Evolutionary conservation across 1,140 invertebrate genomes (phyloP), one percentile per base, ranked within the genome.

Genomic region (Ostrea edulis): DNA sequence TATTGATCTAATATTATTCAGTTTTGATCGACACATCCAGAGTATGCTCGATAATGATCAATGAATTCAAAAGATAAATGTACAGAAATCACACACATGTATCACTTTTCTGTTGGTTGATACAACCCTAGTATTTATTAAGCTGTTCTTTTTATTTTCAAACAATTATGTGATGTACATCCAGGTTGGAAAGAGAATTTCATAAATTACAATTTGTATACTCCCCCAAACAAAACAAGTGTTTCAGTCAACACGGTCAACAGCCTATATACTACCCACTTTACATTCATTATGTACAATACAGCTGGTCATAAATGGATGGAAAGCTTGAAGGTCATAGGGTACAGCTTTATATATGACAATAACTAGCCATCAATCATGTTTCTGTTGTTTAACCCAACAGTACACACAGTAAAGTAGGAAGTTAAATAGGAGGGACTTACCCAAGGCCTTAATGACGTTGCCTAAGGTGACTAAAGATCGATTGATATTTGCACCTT

Each of bases 401-500:
- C 25, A 52, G 54, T 51, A 82, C 54, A 83, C 82, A 77, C 12
- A 77, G 25, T 29, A 35, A 77, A 77, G 77, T 55, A 62, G 52
- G 54, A n/a, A 17, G 82, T n/a, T 55, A 29, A 83, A 84, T 62
- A 83, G 8, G 84, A 77, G 51, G 54, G n/a, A 88, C 90, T 95
- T 95, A 96, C 97, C 97, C 87, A 97, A 95, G 51, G 97, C 96
- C 44, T 97, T 97, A 92, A 97, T 97, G 82, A 97, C 97, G 95
- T 97, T 97, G 90, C 98, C 97, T 83, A 98, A 95, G 12, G 97
- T 98, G 22, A 98, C 97, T 44, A 98, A 95, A 0, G 98, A 98
- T 95, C 98, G 98, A 95, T 98, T 98, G 91, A 98, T 98, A 95
- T 98, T 97, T 44, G 97, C 97, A 83, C 98, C 98, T 95, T 98